Evolutionary conservation across 92 coral and sea anemone genomes (phyloP).

Genomic region (Metridium senile): DNA sequence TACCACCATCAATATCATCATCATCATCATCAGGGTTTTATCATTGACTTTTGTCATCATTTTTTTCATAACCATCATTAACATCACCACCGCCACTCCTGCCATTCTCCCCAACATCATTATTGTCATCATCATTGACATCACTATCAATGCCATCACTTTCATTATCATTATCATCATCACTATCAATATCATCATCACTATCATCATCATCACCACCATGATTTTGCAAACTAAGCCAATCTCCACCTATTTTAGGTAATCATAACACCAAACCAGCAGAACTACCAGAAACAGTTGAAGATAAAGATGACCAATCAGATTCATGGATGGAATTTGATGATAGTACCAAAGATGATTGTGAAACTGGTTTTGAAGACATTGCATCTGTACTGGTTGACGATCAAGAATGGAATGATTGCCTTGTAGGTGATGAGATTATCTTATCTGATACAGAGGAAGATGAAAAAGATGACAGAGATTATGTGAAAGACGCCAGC

Average conservation of each 20-base stretch:
- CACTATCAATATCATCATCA: too few relatives aligned
- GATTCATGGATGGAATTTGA: neutral
- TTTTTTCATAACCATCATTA: too few relatives aligned
- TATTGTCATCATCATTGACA: too few relatives aligned
- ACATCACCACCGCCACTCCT: too few relatives aligned
- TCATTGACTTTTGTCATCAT: too few relatives aligned
- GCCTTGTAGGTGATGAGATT: neutral
- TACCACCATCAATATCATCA: neutral
- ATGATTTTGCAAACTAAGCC: neutral
- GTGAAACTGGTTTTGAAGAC: neutral
- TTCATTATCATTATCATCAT: too few relatives aligned
- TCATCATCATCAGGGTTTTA: too few relatives aligned
- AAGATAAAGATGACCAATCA: neutral
- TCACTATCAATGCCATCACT: too few relatives aligned
- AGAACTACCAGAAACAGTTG: neutral
- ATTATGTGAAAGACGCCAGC: neutral
- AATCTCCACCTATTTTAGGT: neutral
- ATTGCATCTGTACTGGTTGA: neutral
- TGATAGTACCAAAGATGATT: neutral
- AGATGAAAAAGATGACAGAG: neutral
- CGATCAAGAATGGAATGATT: neutral
- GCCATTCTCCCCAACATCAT: too few relatives aligned
- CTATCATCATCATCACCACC: neutral
- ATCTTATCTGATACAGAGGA: neutral
- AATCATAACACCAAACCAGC: neutral